Base-by-base conservation (phyloP, 2,113 vertebrate genomes). In the Triplophysa siluroides region DNA sequence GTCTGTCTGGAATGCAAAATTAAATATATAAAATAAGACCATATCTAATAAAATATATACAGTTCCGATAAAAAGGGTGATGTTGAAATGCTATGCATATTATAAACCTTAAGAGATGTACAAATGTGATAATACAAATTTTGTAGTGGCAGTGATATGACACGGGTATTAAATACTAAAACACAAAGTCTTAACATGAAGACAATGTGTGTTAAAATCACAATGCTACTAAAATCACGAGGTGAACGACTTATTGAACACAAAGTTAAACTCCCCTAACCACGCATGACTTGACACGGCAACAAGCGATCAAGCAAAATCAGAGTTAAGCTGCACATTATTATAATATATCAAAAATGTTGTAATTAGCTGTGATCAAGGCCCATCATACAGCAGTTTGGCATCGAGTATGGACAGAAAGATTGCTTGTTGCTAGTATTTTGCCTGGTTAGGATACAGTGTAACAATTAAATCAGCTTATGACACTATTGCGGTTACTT, bases 11-110 rank as follows among this genome's bases (percentile, higher is more conserved):
- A 86, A 84, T 81, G 81, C 64, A 85, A 80, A 33, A 79, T 78
- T 72, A 83, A 88, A 84, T 90, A 92, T 87, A 88, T 84, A 88
- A 85, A 71, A 77, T 83, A 85, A 79, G 66, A 26, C 80, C 69
- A 60, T 47, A 19, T 84, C 24, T 74, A 79, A 84, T 85, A 84
- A 87, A 86, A 85, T 87, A 89, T 90, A 86, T 90, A 89, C 86
- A 90, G 80, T 85, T 62, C 80, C 83, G 78, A 83, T 78, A 67
- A 79, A 72, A 77, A 2, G 19, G 58, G 71, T 64, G 21, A 52
- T 73, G 33, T 62, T n/a, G 71, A 81, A 69, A 56, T 76, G 71
- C 33, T 78, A 56, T 38, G 33, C 19, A 33, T 81, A 75, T 52
- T 23, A 73, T 56, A 54, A 58, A 24, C 41, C 23, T 66, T 50